phyloP scores from a whole-genome alignment of 2,797 vertebrate species.

The Oophaga sylvatica region DNA sequence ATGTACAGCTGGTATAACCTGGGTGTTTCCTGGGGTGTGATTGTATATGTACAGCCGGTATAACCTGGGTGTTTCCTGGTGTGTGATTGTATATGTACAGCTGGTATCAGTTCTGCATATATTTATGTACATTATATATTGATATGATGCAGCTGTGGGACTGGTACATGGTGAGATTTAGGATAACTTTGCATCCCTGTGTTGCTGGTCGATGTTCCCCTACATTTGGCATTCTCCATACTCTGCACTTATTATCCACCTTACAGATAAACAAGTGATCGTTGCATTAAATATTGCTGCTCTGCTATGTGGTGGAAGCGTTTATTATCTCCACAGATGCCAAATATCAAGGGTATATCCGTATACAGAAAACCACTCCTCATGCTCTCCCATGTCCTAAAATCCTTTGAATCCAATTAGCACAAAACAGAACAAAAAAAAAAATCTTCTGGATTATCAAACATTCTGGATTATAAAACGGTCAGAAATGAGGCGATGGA shows the following conservation, averaged over 20 bases:
- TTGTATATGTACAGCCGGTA: background rate
- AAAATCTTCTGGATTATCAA: background rate
- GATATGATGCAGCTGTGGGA: conserved; percentile 2
- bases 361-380: background rate
- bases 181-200: background rate
- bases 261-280: background rate
- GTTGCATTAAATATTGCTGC: background rate
- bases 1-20: background rate
- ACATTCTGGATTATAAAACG: background rate
- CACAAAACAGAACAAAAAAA: background rate
- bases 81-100: background rate
- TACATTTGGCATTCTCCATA: conserved; percentile 1
- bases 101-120: background rate
- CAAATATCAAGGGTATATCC: background rate
- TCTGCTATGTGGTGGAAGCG: background rate
- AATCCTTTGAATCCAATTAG: background rate
- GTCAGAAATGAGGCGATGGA: background rate
- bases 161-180: conserved; percentile 19
- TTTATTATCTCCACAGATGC: background rate
- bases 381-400: background rate
- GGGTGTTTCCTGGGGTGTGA: background rate
- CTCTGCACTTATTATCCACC: background rate
- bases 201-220: background rate
- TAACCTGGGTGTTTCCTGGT: background rate
- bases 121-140: background rate